Evolutionary conservation across 2,797 vertebrate species (phyloP).

Genomic region (Syngnathus rostellatus): DNA sequence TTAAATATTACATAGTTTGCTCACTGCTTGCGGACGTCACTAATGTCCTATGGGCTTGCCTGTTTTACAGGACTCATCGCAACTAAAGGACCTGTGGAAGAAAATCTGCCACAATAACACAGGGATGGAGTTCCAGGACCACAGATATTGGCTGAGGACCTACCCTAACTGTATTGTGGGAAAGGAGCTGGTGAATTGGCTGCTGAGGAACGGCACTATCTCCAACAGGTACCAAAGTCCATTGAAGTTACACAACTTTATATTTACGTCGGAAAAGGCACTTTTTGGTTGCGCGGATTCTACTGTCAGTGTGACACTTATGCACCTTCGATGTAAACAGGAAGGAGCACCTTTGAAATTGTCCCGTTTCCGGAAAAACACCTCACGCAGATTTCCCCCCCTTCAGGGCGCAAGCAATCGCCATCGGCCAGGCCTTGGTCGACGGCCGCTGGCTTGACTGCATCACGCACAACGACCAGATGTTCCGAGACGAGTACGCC

Average conservation of each 20-base stretch:
- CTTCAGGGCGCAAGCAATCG: constrained; percentile 89
- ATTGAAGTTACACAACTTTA: not conserved
- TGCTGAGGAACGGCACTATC: constrained; percentile 91
- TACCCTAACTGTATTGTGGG: constrained; percentile 98
- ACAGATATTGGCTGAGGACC: constrained; percentile 94
- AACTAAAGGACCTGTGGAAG: constrained; percentile 96
- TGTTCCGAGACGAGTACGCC: constrained; percentile 96
- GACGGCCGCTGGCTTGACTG: constrained; percentile 97
- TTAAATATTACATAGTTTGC: not conserved
- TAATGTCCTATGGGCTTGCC: not conserved
- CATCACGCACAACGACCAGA: constrained; percentile 91
- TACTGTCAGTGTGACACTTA: too few relatives aligned
- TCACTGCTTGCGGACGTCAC: not conserved
- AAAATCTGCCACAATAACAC: constrained; percentile 95
- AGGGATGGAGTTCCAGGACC: constrained; percentile 99
- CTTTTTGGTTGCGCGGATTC: too few relatives aligned
- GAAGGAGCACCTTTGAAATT: too few relatives aligned
- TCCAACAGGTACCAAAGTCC: constrained; percentile 76
- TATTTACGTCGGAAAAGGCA: not conserved
- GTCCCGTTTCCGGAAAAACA: too few relatives aligned
- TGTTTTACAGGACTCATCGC: constrained; percentile 82
- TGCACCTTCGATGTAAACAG: too few relatives aligned
- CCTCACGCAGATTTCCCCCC: too few relatives aligned
- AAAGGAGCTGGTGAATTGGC: constrained; percentile 97
- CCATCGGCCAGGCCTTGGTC: constrained; percentile 92